Evolutionary conservation across 2,797 vertebrate species (phyloP), one percentile per base, ranked within the genome.

Genomic region (Argya squamiceps): DNA sequence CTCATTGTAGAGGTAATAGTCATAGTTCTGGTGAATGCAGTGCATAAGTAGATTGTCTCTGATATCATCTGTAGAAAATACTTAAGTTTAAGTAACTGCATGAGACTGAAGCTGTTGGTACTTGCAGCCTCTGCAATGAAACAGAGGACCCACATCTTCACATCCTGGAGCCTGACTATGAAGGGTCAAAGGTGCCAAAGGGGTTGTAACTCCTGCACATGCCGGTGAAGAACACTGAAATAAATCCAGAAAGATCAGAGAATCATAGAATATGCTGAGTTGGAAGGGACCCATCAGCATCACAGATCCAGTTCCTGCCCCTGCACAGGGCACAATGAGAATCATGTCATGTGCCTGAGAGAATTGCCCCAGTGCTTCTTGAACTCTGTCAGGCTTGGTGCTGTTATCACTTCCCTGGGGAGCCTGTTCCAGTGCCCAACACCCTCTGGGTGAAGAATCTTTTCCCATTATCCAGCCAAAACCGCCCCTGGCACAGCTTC

Each of bases 331-430:
- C 19, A 37, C 13, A 23, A 11, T 1, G 3, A 37, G 29, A 37
- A 50, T 30, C 14, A 7, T 6, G 0, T 6, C 73, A 19, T 5
- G 12, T 20, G 27, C 21, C 43, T 58, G 24, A 30, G 14, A 30
- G 11, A 2, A 69, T 30, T 64, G 14, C 30, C 11, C n/a, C n/a
- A 64, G 26, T 8, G 10, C 29, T 70, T 34, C 71, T 58, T 22
- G 20, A 69, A 3, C 20, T 56, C 56, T 21, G 0, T 8, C n/a
- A 22, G 29, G n/a, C 14, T 56, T 39, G 29, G 4, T n/a, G 20
- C 64, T 50, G 8, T 34, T 6, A 34, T 0, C 17, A 16, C 9
- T 63, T 12, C 36, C 32, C 16, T 30, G 4, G 0, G 6, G 5
- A 69, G 27, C 32, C 39, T 82, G 27, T 76, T 56, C 36, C 29